Base-by-base conservation (phyloP, 2,888 invertebrate genomes). In the Vanessa cardui region DNA sequence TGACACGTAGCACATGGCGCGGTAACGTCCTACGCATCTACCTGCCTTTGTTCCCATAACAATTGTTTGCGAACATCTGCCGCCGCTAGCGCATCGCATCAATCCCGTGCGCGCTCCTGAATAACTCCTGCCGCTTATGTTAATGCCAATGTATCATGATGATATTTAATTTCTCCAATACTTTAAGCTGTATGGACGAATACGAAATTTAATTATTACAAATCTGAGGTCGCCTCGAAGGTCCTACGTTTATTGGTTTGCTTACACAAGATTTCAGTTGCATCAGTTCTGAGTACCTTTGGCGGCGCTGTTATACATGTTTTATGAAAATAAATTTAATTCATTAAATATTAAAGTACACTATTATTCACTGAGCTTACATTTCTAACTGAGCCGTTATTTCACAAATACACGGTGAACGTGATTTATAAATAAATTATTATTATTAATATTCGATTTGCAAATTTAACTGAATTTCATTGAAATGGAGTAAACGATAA, bases 1-100 rank as follows among this genome's bases (percentile, higher is more conserved):
- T 92, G 89, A 92, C 92, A 90, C 81, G 85, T 76, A 85, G 89
- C 92, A 92, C 90, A 92, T 92, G 92, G 91, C 86, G 82, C 76
- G 80, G 78, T 50, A 71, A 68, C 80, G 83, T 80, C 83, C 85
- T 87, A 83, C 81, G 72, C 64, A 70, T 85, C 85, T 92, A 92
- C 92, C 92, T 92, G 91, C 90, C 80, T 92, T 92, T 92, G 91
- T 92, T 86, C 80, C 74, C 77, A 76, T 79, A 80, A 92, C 92
- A 90, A 92, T 89, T 84, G 81, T 78, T 77, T 75, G 80, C 83
- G 84, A 86, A 86, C 90, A 91, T 92, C 91, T 91, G 92, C 89
- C 86, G 85, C 84, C 83, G 85, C 86, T 86, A 82, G 84, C 87
- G 81, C 87, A 79, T 75, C 80, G 72, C 75, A 70, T 76, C 72